Conservation (phyloP, 2,797 vertebrate species). For the Sebastes vulpes region DNA sequence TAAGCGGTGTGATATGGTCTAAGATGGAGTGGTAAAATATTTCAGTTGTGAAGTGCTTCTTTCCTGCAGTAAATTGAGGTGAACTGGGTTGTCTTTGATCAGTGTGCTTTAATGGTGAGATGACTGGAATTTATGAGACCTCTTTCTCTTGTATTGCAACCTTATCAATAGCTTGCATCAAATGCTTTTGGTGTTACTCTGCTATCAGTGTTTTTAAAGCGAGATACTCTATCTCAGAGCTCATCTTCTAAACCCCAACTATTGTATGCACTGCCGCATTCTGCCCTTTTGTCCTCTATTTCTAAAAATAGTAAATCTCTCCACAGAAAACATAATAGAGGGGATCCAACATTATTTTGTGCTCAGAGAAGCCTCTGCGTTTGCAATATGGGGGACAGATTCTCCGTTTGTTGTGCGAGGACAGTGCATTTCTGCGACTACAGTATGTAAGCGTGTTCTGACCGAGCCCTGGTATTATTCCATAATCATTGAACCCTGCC, state of each 20-base stretch:
- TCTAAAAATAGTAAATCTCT: slow-evolving; percentile 44
- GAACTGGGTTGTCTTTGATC: slow-evolving; percentile 52
- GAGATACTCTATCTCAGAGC: slow-evolving; percentile 6
- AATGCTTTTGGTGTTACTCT: slow-evolving; percentile 15
- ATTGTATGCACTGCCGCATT: slow-evolving; percentile 4
- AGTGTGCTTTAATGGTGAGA: slow-evolving; percentile 40
- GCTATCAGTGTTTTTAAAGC: not conserved
- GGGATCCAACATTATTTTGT: slow-evolving; percentile 40
- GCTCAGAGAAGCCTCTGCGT: slow-evolving; percentile 34
- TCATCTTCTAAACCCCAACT: slow-evolving; percentile 30
- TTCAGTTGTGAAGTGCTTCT: slow-evolving; percentile 34
- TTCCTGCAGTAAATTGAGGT: slow-evolving; percentile 48
- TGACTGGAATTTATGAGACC: slow-evolving; percentile 33
- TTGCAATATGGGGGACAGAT: slow-evolving; percentile 21
- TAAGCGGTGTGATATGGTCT: slow-evolving; percentile 12
- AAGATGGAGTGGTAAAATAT: slow-evolving; percentile 24
- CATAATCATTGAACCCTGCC: slow-evolving; percentile 67
- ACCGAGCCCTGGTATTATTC: slow-evolving; percentile 57
- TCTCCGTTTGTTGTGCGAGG: slow-evolving; percentile 11
- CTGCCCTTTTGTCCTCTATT: slow-evolving; percentile 7
- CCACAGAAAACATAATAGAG: slow-evolving; percentile 44
- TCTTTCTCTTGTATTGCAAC: slow-evolving; percentile 27
- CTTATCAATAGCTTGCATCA: slow-evolving; percentile 44
- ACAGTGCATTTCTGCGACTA: slow-evolving; percentile 3
- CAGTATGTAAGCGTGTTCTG: slow-evolving; percentile 9